Conservation (phyloP, 2,113 vertebrate species). For the Aviceda subcristata region DNA sequence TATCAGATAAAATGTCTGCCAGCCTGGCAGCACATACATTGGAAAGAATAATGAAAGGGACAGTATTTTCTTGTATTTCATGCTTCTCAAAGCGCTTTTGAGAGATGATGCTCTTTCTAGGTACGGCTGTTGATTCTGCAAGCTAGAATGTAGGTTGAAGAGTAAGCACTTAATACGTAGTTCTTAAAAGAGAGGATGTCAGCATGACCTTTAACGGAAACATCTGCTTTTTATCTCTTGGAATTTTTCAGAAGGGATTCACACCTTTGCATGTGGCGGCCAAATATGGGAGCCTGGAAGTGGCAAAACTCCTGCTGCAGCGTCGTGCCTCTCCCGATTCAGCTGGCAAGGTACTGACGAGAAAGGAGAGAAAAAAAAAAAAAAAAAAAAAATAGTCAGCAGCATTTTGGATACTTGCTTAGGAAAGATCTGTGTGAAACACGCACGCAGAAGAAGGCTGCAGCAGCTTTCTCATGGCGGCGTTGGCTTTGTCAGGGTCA, state of each 20-base stretch:
- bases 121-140: rapidly evolving
- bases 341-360: conserved; percentile 85
- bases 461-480: not conserved
- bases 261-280: conserved; percentile 94
- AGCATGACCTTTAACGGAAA: not conserved
- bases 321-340: conserved; percentile 86
- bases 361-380: rapidly evolving
- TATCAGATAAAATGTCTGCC: not conserved
- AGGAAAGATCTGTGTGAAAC: not conserved
- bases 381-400: rapidly evolving
- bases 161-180: rapidly evolving
- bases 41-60: not conserved
- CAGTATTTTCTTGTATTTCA: not conserved
- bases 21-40: not conserved
- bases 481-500: not conserved
- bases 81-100: not conserved
- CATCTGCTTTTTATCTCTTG: not conserved
- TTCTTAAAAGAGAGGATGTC: not conserved
- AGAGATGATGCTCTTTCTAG: not conserved
- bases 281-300: conserved; percentile 95
- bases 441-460: rapidly evolving
- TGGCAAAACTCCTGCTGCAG: conserved; percentile 92
- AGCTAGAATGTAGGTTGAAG: not conserved
- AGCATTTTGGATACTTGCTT: not conserved
- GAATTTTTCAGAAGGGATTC: conserved; percentile 88